Evolutionary conservation across 2,797 vertebrate genomes (phyloP).

Genomic region (Pteronotus mesoamericanus): DNA sequence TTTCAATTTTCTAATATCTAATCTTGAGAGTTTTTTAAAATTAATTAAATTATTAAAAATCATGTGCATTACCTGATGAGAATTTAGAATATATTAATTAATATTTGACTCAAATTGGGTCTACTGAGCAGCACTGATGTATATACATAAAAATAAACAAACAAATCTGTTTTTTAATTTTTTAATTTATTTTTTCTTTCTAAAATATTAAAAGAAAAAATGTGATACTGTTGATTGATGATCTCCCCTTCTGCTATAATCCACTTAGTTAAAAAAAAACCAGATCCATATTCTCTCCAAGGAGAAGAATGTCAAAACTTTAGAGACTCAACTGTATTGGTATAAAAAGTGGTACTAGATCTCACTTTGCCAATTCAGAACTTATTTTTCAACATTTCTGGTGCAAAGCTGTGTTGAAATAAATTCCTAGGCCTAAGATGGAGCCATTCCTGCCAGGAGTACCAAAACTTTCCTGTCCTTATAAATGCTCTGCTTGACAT

Average conservation of each 20-base stretch:
- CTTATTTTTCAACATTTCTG: not conserved
- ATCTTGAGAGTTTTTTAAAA: not conserved
- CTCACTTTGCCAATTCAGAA: not conserved
- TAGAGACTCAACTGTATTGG: not conserved
- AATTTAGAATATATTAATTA: not conserved
- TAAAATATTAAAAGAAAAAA: not conserved
- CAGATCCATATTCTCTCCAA: not conserved
- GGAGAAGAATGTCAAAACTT: not conserved
- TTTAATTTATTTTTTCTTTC: not conserved
- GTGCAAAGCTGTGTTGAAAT: not conserved
- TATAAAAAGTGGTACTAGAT: not conserved
- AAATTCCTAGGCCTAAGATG: not conserved
- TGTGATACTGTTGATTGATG: not conserved
- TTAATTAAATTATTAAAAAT: not conserved
- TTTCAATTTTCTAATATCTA: conserved; percentile 1
- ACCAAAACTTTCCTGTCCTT: not conserved
- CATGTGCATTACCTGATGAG: not conserved
- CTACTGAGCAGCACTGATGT: not conserved
- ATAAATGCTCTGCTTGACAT: not conserved
- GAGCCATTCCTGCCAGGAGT: not conserved
- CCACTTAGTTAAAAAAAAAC: not conserved
- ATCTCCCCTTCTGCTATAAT: not conserved
- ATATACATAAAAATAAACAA: not conserved
- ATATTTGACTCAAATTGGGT: not conserved
- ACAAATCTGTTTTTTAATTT: not conserved